These are phyloP conservation scores for Oikopleura dioica DNA, from an alignment of 23 tunicate species.

Conservation along the genomic window DNA sequence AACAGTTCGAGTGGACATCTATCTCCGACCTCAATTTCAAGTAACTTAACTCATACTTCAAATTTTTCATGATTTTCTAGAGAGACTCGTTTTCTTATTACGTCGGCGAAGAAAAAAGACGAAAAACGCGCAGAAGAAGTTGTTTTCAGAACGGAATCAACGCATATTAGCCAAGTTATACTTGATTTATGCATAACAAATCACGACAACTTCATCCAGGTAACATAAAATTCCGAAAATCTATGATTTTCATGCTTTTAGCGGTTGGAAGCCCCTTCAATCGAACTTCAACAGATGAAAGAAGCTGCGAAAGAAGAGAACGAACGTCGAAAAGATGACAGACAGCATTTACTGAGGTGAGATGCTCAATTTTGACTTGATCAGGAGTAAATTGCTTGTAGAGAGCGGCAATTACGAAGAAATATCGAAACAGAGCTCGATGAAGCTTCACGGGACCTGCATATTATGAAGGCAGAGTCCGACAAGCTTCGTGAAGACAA, in stretches of 20 bases:
- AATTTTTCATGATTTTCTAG: not conserved
- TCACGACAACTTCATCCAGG: not conserved
- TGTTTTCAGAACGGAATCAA: not conserved
- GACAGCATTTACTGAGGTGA: not conserved
- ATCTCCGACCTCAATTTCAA: constrained; percentile 9
- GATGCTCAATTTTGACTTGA: too few species aligned
- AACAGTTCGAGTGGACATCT: too few species aligned
- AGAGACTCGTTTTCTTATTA: not conserved
- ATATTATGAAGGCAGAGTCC: too few species aligned
- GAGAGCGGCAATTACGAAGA: too few species aligned
- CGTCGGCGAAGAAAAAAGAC: not conserved
- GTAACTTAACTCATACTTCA: not conserved
- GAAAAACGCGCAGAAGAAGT: not conserved
- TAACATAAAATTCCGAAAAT: not conserved
- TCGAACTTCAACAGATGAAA: constrained; percentile 10
- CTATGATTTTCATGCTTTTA: not conserved
- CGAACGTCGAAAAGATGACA: not conserved
- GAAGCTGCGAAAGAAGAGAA: constrained; percentile 9
- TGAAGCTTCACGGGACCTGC: too few species aligned
- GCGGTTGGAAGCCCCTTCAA: not conserved
- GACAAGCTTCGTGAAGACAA: too few species aligned
- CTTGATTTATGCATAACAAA: not conserved
- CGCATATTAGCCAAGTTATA: not conserved
- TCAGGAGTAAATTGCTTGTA: too few species aligned
- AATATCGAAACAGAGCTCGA: too few species aligned